These are phyloP conservation scores for Oreotragus oreotragus DNA, from an alignment of 2,113 vertebrate genomes.

Conservation along the genomic window DNA sequence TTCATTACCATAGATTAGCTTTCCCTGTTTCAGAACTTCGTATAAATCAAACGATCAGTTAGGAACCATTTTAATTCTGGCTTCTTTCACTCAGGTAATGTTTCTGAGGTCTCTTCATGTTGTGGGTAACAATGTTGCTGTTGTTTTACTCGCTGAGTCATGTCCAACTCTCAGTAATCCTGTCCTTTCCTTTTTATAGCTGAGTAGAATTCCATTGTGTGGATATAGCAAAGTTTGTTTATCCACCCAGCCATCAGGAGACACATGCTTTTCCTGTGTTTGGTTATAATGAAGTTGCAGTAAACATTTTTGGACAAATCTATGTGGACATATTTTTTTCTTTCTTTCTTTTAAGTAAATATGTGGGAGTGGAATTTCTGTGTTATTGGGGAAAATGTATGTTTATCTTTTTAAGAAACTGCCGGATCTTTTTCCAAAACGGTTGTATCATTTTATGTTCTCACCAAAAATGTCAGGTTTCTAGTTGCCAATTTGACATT, in stretches of 20 bases:
- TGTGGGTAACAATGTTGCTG: background rate
- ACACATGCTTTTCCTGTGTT: background rate
- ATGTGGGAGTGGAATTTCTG: background rate
- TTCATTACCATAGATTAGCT: background rate
- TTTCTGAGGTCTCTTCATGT: background rate
- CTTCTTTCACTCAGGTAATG: background rate
- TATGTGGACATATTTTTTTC: background rate
- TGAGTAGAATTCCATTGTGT: background rate
- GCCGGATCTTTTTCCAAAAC: background rate
- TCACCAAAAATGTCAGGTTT: background rate
- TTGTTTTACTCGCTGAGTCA: background rate
- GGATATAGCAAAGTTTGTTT: background rate
- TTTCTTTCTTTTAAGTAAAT: conserved; percentile 4
- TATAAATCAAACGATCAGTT: background rate
- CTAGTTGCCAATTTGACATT: background rate
- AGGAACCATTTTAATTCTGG: background rate
- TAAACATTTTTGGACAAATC: background rate
- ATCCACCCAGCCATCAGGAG: background rate
- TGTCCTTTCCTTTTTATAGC: background rate
- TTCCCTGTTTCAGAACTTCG: background rate
- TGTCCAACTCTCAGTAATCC: background rate
- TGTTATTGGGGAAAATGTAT: background rate
- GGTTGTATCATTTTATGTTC: background rate
- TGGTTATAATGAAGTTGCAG: background rate
- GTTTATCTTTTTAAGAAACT: background rate